Conservation (phyloP, 2,888 invertebrate genomes). For the Hirudinaria manillensis region DNA sequence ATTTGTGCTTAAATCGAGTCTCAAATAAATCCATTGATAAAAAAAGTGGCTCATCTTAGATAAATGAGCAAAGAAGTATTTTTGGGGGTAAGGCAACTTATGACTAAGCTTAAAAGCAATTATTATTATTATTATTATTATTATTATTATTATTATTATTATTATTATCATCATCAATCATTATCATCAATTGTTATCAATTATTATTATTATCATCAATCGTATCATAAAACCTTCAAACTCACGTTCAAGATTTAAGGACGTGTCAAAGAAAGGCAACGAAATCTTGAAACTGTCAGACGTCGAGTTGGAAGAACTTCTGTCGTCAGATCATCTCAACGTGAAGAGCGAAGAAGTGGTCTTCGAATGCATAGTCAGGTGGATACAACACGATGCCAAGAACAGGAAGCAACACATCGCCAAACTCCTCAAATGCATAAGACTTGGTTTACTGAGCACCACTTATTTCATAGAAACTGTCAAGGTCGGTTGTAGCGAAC, state of each 20-base stretch:
- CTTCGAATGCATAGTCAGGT: constrained; percentile 61
- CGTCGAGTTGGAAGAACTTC: constrained; percentile 38
- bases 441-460: constrained; percentile 67
- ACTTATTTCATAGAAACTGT: constrained; percentile 81
- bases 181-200: too few species aligned
- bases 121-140: too few species aligned
- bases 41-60: too few species aligned
- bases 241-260: constrained; percentile 29
- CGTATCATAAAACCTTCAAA: too few species aligned
- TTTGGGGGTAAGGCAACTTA: too few species aligned
- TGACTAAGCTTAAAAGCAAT: too few species aligned
- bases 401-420: constrained; percentile 70
- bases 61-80: too few species aligned
- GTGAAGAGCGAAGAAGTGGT: constrained; percentile 51
- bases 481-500: constrained; percentile 40
- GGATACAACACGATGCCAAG: constrained; percentile 75
- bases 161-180: too few species aligned
- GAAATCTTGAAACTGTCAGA: constrained; percentile 48
- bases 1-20: too few species aligned
- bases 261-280: constrained; percentile 44
- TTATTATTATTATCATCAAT: too few species aligned
- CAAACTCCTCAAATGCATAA: constrained; percentile 53
- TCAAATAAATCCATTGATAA: too few species aligned
- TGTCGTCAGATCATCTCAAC: constrained; percentile 49
- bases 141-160: too few species aligned